Percentiles rank a stretch among this genome's conserved stretches.
These are phyloP conservation scores for Hydrocynus forskahlii DNA, from an alignment of 2,797 vertebrate species.

Conservation along the genomic window DNA sequence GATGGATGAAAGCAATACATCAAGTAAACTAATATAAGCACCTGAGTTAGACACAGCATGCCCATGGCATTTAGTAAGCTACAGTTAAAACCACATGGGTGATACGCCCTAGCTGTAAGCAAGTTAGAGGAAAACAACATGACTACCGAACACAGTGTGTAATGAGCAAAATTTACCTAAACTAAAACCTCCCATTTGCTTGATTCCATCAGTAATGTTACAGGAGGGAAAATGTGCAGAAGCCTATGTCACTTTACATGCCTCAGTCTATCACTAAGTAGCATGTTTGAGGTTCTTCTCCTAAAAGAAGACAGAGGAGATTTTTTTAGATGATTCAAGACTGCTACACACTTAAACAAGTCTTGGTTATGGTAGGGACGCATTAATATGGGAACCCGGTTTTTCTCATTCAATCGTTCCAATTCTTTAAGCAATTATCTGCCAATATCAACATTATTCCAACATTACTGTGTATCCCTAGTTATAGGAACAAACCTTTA, in stretches of 20 bases:
- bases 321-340: not conserved
- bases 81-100: constrained; percentile 23
- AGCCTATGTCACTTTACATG: constrained; percentile 7
- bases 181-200: not conserved
- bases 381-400: too few relatives aligned
- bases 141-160: constrained; percentile 29
- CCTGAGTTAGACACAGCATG: constrained; percentile 41
- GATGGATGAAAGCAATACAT: constrained; percentile 31
- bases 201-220: constrained; percentile 5
- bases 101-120: constrained; percentile 33
- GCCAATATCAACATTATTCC: too few relatives aligned
- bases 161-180: constrained; percentile 5
- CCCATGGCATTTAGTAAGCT: constrained; percentile 38
- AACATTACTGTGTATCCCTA: too few relatives aligned
- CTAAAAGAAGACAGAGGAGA: not conserved
- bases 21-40: constrained; percentile 15
- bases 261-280: constrained; percentile 22
- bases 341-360: not conserved
- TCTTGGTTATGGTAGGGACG: not conserved
- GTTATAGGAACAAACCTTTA: too few relatives aligned
- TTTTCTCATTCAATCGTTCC: too few relatives aligned
- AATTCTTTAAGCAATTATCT: too few relatives aligned
- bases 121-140: constrained; percentile 24
- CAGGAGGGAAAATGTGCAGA: not conserved
- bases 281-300: constrained; percentile 13